Conservation (phyloP, 2,113 vertebrate species). For the Neopipo cinnamomea region DNA sequence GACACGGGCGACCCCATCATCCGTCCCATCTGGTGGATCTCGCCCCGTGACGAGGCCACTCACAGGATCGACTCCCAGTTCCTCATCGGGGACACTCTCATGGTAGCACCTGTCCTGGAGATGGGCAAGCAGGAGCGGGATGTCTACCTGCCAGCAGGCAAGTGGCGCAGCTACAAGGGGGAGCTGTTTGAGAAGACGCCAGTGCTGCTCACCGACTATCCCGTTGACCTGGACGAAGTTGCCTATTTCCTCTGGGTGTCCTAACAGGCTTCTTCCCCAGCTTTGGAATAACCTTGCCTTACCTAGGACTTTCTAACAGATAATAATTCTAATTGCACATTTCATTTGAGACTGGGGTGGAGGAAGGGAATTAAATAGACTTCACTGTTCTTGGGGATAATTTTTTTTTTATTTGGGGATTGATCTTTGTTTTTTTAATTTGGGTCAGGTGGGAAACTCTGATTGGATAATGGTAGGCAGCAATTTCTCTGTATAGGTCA, state of each 20-base stretch:
- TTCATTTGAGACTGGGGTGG: neutral
- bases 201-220: neutral
- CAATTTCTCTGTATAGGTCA: neutral
- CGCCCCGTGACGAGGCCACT: constrained; percentile 83
- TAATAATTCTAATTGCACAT: constrained; percentile 46
- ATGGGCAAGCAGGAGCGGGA: constrained; percentile 92
- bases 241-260: constrained; percentile 89
- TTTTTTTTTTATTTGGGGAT: neutral
- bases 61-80: constrained; percentile 96
- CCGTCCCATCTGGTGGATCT: constrained; percentile 97
- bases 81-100: constrained; percentile 94
- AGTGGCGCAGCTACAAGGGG: constrained; percentile 95
- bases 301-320: constrained; percentile 17
- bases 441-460: neutral
- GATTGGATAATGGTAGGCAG: neutral
- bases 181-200: constrained; percentile 91
- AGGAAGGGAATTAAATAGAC: neutral
- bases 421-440: neutral
- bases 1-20: constrained; percentile 94
- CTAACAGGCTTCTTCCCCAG: neutral
- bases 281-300: constrained; percentile 47
- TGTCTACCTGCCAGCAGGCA: constrained; percentile 90
- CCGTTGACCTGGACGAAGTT: constrained; percentile 90
- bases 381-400: neutral
- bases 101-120: constrained; percentile 95